These are phyloP conservation scores for Parnassius mnemosyne DNA, from an alignment of 2,888 invertebrate genomes.

Conservation along the genomic window DNA sequence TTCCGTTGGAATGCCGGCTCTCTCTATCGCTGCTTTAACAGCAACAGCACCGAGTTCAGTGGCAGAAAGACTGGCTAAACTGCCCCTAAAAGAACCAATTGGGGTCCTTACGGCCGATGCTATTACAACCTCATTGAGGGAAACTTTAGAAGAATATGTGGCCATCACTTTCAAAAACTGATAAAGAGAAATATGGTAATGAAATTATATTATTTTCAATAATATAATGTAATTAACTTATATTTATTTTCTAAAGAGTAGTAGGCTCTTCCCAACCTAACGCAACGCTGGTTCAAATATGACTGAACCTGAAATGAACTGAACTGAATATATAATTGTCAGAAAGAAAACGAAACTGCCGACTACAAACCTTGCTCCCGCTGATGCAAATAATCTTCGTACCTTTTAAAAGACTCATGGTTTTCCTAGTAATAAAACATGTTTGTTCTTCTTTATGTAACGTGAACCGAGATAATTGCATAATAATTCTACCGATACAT, in stretches of 20 bases:
- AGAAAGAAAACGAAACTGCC: slow-evolving; percentile 22
- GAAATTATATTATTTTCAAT: not conserved
- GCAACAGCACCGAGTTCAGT: slow-evolving; percentile 95
- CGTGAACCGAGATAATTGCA: slow-evolving; percentile 24
- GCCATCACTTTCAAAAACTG: slow-evolving; percentile 67
- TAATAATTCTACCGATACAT: slow-evolving; percentile 18
- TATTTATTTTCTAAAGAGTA: too few species aligned
- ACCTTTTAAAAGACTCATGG: slow-evolving; percentile 63
- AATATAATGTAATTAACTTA: too few species aligned
- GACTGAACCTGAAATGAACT: slow-evolving; percentile 38
- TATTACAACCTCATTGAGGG: slow-evolving; percentile 94
- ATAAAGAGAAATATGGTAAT: slow-evolving; percentile 27
- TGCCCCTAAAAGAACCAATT: slow-evolving; percentile 96
- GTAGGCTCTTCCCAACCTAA: not conserved
- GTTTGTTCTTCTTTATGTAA: slow-evolving; percentile 18
- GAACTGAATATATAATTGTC: slow-evolving; percentile 16
- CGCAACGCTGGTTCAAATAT: slow-evolving; percentile 38
- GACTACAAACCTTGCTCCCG: slow-evolving; percentile 60
- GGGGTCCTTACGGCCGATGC: slow-evolving; percentile 97
- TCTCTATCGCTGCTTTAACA: slow-evolving; percentile 90
- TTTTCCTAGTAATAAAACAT: slow-evolving; percentile 31
- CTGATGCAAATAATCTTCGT: slow-evolving; percentile 62
- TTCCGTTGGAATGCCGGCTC: slow-evolving; percentile 90
- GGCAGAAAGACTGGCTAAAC: slow-evolving; percentile 89
- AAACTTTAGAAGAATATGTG: slow-evolving; percentile 68